phyloP scores from a whole-genome alignment of 2,888 invertebrate species.

The Mimumesa dahlbomi region DNA sequence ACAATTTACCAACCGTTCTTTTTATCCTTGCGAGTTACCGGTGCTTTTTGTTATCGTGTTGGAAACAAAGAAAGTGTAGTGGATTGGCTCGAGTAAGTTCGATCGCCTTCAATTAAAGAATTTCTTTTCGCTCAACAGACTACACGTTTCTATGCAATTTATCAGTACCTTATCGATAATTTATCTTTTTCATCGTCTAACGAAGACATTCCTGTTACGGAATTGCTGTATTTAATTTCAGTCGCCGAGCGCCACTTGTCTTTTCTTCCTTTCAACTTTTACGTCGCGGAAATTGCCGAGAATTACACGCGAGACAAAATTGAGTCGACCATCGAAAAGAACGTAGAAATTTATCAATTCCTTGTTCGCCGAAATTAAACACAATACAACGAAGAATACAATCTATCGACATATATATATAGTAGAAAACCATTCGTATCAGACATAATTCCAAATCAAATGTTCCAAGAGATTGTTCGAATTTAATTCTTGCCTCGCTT shows the following conservation, averaged over 20 bases:
- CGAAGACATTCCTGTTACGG: slow-evolving; percentile 29
- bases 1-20: background rate
- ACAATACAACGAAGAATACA: too few species aligned
- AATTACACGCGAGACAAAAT: background rate
- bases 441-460: too few species aligned
- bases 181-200: slow-evolving; percentile 21
- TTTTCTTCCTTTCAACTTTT: slow-evolving; percentile 8
- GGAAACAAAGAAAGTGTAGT: slow-evolving; percentile 10
- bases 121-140: slow-evolving; percentile 29
- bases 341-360: background rate
- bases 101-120: slow-evolving; percentile 31
- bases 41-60: background rate
- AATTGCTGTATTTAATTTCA: slow-evolving; percentile 36
- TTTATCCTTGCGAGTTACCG: background rate
- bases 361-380: too few species aligned
- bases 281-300: background rate
- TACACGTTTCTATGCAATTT: slow-evolving; percentile 8
- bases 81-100: slow-evolving; percentile 21
- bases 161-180: slow-evolving; percentile 20
- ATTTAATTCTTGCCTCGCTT: too few species aligned
- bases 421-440: too few species aligned
- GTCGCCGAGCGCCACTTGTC: slow-evolving; percentile 1
- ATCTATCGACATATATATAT: too few species aligned
- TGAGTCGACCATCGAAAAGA: background rate
- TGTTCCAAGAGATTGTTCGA: too few species aligned